Base-by-base conservation (phyloP, 2,113 vertebrate species). In the Scartelaos histophorus region DNA sequence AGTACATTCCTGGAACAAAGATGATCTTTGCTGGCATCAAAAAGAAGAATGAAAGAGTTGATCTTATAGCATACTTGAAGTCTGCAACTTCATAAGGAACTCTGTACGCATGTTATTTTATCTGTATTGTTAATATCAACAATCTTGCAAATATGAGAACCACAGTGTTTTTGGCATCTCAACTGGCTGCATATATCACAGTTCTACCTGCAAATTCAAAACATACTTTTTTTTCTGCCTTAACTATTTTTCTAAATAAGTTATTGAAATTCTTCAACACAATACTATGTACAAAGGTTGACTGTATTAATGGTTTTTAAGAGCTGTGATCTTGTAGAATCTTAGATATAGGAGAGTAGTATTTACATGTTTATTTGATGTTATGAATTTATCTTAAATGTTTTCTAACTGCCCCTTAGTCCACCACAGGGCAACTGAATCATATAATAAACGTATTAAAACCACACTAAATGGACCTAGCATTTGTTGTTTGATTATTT, bases 1-100 rank as follows among this genome's bases (percentile, higher is more conserved):
- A 97, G 84, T 95, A 95, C 84, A 96, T 95, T 85, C 94, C 94
- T 74, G 93, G 93, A 87, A 97, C 92, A 65, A 96, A 97, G 93
- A 95, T 94, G 85, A 86, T 95, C 84, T 98, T 97, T 67, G 92
- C 93, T 75, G 94, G 95, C 56, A 94, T 96, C 88, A 96, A 95
- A 88, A 97, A 96, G 94, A 95, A 95, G 91, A 92, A 66, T 1
- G 95, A 97, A 71, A 93, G 94, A 56, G 45, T 86, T 58, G 93
- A 95, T 80, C 87, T 96, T 46, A 91, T 95, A 82, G 90, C 90
- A 12, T 96, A 95, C 81, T 91, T 97, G 53, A 96, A 96, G 83
- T 89, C 91, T 64, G 73, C 93, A 73, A 94, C 94, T 77, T 95
- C 94, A 51, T 94, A 88, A 87, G 74, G 16, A 61, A 43, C 5